A percentile compares a stretch with the other conserved stretches of the same genome.
phyloP scores from a whole-genome alignment of 2,888 invertebrate species.

The Tromatobia lineatoria region DNA sequence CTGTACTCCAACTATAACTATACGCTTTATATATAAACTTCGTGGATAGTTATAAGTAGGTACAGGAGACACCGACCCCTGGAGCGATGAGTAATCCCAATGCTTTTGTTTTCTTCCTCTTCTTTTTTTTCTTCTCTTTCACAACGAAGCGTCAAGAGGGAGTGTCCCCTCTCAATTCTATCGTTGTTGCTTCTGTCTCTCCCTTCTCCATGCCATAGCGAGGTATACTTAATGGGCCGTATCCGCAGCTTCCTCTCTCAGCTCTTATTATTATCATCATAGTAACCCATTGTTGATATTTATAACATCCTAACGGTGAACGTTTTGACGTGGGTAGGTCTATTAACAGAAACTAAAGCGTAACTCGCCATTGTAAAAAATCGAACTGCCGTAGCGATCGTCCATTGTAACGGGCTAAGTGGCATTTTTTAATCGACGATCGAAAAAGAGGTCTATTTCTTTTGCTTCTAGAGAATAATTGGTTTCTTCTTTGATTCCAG shows the following conservation, averaged over 20 bases:
- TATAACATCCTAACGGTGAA: slow-evolving; percentile 1
- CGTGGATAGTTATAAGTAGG: slow-evolving; percentile 37
- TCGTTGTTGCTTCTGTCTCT: slow-evolving; percentile 25
- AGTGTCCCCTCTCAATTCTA: slow-evolving; percentile 31
- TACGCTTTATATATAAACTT: slow-evolving; percentile 38
- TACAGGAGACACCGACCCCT: slow-evolving; percentile 64
- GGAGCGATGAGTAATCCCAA: slow-evolving; percentile 60
- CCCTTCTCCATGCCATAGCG: slow-evolving; percentile 16
- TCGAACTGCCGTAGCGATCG: not conserved
- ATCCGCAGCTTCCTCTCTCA: slow-evolving; percentile 61
- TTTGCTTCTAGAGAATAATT: no score
- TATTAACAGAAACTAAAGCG: not conserved
- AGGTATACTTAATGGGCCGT: slow-evolving; percentile 52
- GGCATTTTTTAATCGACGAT: not conserved
- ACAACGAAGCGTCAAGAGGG: slow-evolving; percentile 40
- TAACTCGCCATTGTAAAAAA: not conserved
- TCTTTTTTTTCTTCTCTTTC: slow-evolving; percentile 26
- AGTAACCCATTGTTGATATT: slow-evolving; percentile 56
- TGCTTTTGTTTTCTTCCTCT: slow-evolving; percentile 55
- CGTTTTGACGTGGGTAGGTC: not conserved
- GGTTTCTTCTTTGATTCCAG: no score
- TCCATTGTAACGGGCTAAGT: not conserved
- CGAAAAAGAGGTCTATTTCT: no score
- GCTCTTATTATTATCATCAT: slow-evolving; percentile 48
- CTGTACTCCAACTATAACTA: slow-evolving; percentile 52